phyloP scores from a whole-genome alignment of 1,140 invertebrate genomes.

The Aphidius gifuensis region DNA sequence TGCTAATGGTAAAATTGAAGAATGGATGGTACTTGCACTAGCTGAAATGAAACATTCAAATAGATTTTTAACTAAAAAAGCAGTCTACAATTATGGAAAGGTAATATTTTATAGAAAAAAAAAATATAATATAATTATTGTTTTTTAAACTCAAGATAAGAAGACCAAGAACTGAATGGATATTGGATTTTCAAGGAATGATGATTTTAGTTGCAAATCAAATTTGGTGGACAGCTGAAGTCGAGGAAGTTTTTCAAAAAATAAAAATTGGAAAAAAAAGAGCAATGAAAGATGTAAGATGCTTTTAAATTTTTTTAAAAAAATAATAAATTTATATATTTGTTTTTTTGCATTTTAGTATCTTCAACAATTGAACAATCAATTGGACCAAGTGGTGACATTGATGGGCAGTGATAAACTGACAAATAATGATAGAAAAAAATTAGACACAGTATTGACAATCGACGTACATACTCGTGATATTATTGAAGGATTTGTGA shows the following conservation, averaged over 20 bases:
- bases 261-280: conserved; percentile 73
- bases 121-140: conserved; percentile 51
- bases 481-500: conserved; percentile 83
- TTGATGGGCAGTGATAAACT: conserved; percentile 75
- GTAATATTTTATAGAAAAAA: conserved; percentile 40
- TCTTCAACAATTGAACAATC: conserved; percentile 72
- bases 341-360: conserved; percentile 51
- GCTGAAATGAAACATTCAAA: conserved; percentile 81
- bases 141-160: conserved; percentile 7
- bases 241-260: conserved; percentile 81
- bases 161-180: conserved; percentile 72
- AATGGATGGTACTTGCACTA: conserved; percentile 85
- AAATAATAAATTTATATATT: not conserved
- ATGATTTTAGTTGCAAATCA: conserved; percentile 79
- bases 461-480: conserved; percentile 88
- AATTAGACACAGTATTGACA: conserved; percentile 84
- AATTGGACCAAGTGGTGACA: conserved; percentile 82
- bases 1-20: conserved; percentile 71
- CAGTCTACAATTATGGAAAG: conserved; percentile 81
- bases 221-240: conserved; percentile 92
- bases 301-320: not conserved
- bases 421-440: conserved; percentile 75
- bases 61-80: conserved; percentile 82
- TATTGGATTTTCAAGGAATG: conserved; percentile 86
- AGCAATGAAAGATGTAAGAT: conserved; percentile 75